A percentile compares a stretch with the other conserved stretches of the same genome.
Conservation (phyloP, 2,797 vertebrate genomes). For the Hafferia zeledoni region DNA sequence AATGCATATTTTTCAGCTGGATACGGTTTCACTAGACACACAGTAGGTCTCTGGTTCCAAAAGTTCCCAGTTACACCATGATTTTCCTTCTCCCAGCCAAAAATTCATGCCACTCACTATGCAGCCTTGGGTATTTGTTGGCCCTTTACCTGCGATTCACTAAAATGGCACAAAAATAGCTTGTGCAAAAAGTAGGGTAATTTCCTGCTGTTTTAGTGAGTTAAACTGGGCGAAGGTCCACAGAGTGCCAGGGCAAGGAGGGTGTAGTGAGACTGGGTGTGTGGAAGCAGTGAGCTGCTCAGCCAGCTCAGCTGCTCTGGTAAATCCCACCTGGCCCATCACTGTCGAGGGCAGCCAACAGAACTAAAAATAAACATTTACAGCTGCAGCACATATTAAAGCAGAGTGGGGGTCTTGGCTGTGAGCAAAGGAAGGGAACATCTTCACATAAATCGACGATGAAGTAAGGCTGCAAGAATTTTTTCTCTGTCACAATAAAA, state of each 20-base stretch:
- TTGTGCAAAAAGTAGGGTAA: neutral
- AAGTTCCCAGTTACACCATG: neutral
- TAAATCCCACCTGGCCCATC: neutral
- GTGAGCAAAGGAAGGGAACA: neutral
- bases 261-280: neutral
- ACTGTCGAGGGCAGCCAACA: neutral
- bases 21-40: neutral
- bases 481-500: neutral
- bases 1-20: neutral
- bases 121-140: neutral
- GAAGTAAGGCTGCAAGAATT: neutral
- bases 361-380: neutral
- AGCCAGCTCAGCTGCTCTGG: neutral
- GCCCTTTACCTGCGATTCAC: neutral
- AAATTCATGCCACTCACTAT: fast-evolving
- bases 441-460: neutral
- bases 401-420: neutral
- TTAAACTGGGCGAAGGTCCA: neutral
- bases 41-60: neutral
- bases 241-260: neutral
- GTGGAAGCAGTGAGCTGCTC: neutral
- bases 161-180: neutral
- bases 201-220: neutral
- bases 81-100: neutral
- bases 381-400: neutral